Evolutionary conservation across 2,888 invertebrate genomes (phyloP).

Genomic region (Galerucella nymphaeae): DNA sequence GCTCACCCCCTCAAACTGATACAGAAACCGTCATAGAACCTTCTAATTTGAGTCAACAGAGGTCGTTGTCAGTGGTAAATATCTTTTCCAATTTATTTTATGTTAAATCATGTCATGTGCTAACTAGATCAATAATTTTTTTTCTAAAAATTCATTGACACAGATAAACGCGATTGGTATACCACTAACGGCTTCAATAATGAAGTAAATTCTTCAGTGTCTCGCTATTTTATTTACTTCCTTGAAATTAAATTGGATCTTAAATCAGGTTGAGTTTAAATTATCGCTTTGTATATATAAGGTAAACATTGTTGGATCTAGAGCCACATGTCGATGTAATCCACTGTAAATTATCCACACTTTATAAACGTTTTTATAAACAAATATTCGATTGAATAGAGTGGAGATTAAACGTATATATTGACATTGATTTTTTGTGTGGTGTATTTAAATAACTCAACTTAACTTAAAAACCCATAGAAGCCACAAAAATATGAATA

Average conservation of each 20-base stretch:
- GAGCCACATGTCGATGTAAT: too few relatives aligned
- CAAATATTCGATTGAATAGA: too few relatives aligned
- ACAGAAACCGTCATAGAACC: conserved; percentile 38
- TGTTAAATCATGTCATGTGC: background rate
- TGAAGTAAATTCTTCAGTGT: background rate
- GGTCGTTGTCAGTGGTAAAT: conserved; percentile 25
- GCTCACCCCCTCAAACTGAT: conserved; percentile 50
- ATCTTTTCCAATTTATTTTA: too few relatives aligned
- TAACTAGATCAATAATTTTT: background rate
- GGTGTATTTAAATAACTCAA: too few relatives aligned
- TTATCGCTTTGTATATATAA: too few relatives aligned
- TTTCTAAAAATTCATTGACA: background rate
- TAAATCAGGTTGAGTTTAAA: background rate
- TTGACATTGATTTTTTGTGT: too few relatives aligned
- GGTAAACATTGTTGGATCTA: too few relatives aligned
- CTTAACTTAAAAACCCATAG: too few relatives aligned
- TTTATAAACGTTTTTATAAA: too few relatives aligned
- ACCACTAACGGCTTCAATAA: background rate
- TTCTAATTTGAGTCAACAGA: conserved; percentile 16
- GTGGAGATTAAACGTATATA: too few relatives aligned
- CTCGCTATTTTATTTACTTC: background rate
- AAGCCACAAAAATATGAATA: too few relatives aligned
- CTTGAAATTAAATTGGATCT: conserved; percentile 3
- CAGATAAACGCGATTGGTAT: background rate
- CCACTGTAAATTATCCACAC: too few relatives aligned